Evolutionary conservation across 2,113 vertebrate genomes (phyloP), one percentile per base, ranked within the genome.

Genomic region (Struthio camelus): DNA sequence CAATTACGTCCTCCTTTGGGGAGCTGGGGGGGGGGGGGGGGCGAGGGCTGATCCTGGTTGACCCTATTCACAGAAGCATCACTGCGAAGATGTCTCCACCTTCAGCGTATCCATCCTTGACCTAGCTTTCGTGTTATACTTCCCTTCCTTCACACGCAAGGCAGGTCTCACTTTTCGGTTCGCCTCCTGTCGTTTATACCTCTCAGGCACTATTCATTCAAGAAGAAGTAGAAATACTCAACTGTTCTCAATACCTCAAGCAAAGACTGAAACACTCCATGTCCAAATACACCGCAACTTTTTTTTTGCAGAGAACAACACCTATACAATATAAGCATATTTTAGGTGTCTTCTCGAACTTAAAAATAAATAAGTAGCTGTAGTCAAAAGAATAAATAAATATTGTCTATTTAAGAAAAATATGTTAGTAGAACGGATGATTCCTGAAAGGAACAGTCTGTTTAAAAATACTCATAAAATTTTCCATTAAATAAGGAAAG

Each of bases 21-120:
- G 56, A 34, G 30, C 56, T 34, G 56, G 12, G 5, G 30, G 18
- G 3, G 0, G n/a, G n/a, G n/a, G n/a, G n/a, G n/a, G n/a, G n/a
- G n/a, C n/a, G n/a, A n/a, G n/a, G 0, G 28, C 65, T 78, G 46
- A 32, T 54, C n/a, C 22, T 44, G 13, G 14, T 50, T 85, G 56
- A 56, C 12, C 19, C 23, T 36, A 20, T 56, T 88, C 56, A 23
- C 44, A 50, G 15, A 46, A 89, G 50, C 34, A 53, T 28, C 48
- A 23, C 44, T 56, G 61, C 3, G 1, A 24, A 51, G 42, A n/a
- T 62, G 6, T 36, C 48, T 89, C 44, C 34, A n/a, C 40, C 56
- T 90, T 65, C 56, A 71, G 40, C 6, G 9, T 61, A 25, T 30
- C 64, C 75, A 30, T 71, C 38, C 36, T 38, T 0, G 1, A 7